Evolutionary conservation across 2,888 invertebrate genomes (phyloP), one percentile per base, ranked within the genome.

Genomic region (Lycophotia porphyrea): DNA sequence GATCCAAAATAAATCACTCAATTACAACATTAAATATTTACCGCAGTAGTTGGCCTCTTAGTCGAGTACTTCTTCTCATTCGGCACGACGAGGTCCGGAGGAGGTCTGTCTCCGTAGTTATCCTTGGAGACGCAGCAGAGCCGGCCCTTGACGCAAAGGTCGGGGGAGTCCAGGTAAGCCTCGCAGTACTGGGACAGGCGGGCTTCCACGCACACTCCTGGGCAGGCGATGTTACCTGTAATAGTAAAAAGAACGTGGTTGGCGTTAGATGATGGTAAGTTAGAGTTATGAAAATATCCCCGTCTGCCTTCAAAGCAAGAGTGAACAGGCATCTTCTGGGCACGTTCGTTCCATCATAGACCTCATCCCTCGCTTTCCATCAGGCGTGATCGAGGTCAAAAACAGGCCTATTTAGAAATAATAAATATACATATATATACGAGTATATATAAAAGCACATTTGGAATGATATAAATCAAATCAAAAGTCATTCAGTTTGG

Each of bases 181-280:
- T 98, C 98, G 92, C 99, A 99, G 93, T 99, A 99, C 90, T 98
- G 97, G 0, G 98, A 98, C 80, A 99, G 97, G 39, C 98, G 96
- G 71, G 98, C 97, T 36, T 98, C 98, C 74, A 99, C 98, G 91
- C 99, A 99, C 13, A 98, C 98, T 7, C 99, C 98, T 0, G 98
- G 97, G 88, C 99, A 99, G 0, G 95, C 95, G 64, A 95, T 94
- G 90, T 90, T 97, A 36, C 95, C 97, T 97, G 93, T 4, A 92
- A 93, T 5, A n/a, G 13, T 69, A 21, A 68, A 11, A 13, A 2
- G 18, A 5, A 27, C 11, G 0, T 24, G 60, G 39, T 39, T 21
- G 39, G 39, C n/a, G 18, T 39, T 9, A 39, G 4, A 1, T 9
- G 31, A 58, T 31, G 27, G 13, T 61, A 36, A 61, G 36, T 1